Percentiles rank a stretch among this genome's conserved stretches.
phyloP scores from a whole-genome alignment of 2,113 vertebrate genomes.

The Festucalex cinctus region DNA sequence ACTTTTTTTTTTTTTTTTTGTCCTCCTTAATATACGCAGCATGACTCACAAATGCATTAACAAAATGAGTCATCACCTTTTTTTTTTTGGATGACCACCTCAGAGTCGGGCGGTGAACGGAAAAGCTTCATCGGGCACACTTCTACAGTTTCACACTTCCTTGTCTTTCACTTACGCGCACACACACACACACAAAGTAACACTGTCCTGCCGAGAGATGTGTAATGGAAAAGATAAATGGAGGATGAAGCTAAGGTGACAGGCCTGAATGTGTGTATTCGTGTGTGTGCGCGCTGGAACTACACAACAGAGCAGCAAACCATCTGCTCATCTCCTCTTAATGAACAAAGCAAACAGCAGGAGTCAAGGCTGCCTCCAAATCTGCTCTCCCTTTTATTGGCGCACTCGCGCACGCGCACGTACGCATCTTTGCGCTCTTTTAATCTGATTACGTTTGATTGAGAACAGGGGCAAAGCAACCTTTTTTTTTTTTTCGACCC shows the following conservation, averaged over 20 bases:
- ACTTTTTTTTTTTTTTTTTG: not conserved
- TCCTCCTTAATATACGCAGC: constrained; percentile 51
- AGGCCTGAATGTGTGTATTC: constrained; percentile 63
- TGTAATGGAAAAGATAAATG: constrained; percentile 74
- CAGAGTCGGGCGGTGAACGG: constrained; percentile 30
- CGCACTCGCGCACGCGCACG: constrained; percentile 55
- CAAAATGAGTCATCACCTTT: constrained; percentile 67
- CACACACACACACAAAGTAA: constrained; percentile 23
- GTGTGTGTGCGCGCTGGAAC: constrained; percentile 53
- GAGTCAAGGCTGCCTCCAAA: constrained; percentile 88
- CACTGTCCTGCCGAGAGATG: constrained; percentile 67
- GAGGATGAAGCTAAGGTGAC: constrained; percentile 78
- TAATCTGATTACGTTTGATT: constrained; percentile 74
- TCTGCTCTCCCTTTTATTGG: constrained; percentile 82
- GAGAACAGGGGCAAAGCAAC: constrained; percentile 71
- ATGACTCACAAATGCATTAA: constrained; percentile 58
- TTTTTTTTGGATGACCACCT: constrained; percentile 61
- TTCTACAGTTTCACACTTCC: constrained; percentile 35
- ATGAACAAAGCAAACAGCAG: constrained; percentile 92
- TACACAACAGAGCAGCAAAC: constrained; percentile 82
- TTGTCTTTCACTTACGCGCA: constrained; percentile 14
- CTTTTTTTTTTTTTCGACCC: constrained; percentile 73
- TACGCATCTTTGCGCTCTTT: constrained; percentile 58
- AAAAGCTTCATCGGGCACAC: constrained; percentile 53
- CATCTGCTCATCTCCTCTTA: constrained; percentile 97